phyloP scores from a whole-genome alignment of 2,888 invertebrate genomes.

The Oithona nana region DNA sequence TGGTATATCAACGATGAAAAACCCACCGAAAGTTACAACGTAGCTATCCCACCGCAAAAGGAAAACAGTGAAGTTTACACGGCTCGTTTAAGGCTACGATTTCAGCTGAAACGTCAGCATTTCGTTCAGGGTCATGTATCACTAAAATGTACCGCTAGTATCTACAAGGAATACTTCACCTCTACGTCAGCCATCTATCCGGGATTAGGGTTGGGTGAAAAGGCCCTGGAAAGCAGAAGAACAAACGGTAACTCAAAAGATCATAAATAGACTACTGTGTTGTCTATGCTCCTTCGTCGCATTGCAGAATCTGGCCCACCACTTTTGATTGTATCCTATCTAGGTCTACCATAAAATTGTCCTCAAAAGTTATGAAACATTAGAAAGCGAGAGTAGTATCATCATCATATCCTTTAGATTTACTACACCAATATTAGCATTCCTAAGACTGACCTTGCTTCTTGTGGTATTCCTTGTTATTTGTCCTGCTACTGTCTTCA shows the following conservation, averaged over 20 bases:
- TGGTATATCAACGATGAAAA: conserved; percentile 49
- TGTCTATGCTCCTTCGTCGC: no score
- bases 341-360: no score
- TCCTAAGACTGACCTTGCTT: no score
- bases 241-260: conserved; percentile 11
- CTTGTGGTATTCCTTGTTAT: no score
- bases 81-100: conserved; percentile 19
- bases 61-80: conserved; percentile 19
- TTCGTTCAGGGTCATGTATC: conserved; percentile 19
- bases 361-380: no score
- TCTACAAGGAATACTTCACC: conserved; percentile 19
- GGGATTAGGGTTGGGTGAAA: conserved; percentile 11
- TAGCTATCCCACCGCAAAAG: conserved; percentile 13
- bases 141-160: conserved; percentile 20
- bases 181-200: not conserved
- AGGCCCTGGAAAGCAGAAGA: conserved; percentile 6
- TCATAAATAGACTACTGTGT: no score
- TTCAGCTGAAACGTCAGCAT: conserved; percentile 18
- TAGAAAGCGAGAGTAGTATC: no score
- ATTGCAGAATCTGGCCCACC: no score
- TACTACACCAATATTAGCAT: no score
- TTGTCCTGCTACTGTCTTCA: no score
- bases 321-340: no score
- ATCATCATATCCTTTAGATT: no score
- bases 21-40: not conserved